Evolutionary conservation across 2,113 vertebrate genomes (phyloP).

Genomic region (Procavia capensis): DNA sequence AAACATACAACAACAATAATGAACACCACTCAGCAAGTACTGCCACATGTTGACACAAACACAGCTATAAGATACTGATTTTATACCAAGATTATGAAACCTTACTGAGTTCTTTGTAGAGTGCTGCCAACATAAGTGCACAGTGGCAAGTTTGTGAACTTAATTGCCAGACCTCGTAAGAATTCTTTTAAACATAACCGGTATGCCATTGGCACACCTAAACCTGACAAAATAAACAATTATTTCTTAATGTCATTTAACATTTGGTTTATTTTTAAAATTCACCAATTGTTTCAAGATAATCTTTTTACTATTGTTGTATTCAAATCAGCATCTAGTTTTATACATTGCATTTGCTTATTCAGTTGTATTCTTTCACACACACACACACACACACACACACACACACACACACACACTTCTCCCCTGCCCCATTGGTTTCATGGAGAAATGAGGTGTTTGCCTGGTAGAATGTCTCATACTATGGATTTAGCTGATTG

Average conservation of each 20-base stretch:
- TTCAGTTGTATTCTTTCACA: not conserved
- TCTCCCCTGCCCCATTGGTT: not conserved
- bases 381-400: not conserved
- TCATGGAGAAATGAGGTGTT: not conserved
- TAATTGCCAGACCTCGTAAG: too few species aligned
- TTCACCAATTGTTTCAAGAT: not conserved
- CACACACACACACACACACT: not conserved
- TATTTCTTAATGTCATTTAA: not conserved
- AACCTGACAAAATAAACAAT: not conserved
- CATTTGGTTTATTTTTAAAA: not conserved
- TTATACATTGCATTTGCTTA: not conserved
- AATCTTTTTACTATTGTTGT: not conserved
- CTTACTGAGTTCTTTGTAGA: too few species aligned
- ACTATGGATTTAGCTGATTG: not conserved
- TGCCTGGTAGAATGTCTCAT: not conserved
- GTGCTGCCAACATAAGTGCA: too few species aligned
- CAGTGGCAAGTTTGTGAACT: too few species aligned
- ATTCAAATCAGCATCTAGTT: constrained; percentile 2
- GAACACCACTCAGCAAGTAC: too few species aligned
- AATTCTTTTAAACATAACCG: not conserved
- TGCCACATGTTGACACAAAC: too few species aligned
- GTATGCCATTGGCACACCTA: not conserved
- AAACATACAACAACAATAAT: too few species aligned
- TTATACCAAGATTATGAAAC: too few species aligned
- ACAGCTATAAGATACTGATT: too few species aligned